phyloP scores from a whole-genome alignment of 2,888 invertebrate genomes.

The Lithophane semibrunnea region DNA sequence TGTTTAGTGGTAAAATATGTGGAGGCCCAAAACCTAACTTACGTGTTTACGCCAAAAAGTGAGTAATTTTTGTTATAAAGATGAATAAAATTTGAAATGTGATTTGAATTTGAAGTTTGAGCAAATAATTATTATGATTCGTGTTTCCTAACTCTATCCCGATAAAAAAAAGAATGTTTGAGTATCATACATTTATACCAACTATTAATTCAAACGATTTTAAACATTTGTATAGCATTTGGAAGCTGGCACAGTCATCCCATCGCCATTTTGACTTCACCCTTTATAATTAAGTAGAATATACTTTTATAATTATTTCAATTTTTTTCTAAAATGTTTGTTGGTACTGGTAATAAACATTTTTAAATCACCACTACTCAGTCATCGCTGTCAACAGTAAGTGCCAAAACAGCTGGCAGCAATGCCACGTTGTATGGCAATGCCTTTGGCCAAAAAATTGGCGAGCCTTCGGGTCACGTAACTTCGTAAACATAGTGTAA shows the following conservation, averaged over 20 bases:
- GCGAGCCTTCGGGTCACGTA: no score
- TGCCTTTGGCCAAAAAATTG: no score
- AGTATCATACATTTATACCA: neutral
- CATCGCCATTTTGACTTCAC: neutral
- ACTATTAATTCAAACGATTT: neutral
- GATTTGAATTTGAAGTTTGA: neutral
- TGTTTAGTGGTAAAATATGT: constrained; percentile 18
- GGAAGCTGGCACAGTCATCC: neutral
- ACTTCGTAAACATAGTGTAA: no score
- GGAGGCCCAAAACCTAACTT: constrained; percentile 42
- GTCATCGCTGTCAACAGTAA: neutral
- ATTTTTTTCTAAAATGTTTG: neutral
- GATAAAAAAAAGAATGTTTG: neutral
- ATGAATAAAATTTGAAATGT: neutral
- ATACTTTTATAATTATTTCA: neutral
- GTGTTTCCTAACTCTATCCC: neutral
- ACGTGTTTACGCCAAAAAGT: constrained; percentile 53
- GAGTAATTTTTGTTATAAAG: constrained; percentile 30
- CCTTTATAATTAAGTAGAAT: neutral
- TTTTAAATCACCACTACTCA: neutral
- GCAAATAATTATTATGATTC: neutral
- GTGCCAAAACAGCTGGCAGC: no score
- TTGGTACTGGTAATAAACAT: neutral
- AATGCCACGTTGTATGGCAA: no score
- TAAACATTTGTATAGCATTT: neutral